phyloP scores from a whole-genome alignment of 2,113 vertebrate species.

The Dolichallabes microphthalmus region DNA sequence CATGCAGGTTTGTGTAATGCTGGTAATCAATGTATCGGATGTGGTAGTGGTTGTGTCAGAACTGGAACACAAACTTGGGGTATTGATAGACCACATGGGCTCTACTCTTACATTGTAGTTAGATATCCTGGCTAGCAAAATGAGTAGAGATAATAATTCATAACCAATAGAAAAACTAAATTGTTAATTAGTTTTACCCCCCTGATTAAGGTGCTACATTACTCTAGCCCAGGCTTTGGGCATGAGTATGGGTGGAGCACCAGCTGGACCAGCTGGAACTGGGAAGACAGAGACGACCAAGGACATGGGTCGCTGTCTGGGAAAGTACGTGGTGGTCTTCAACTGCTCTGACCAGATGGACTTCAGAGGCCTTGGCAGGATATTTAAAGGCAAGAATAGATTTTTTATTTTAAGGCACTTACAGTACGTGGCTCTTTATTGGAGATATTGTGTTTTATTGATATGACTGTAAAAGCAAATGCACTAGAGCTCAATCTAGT shows the following conservation, averaged over 20 bases:
- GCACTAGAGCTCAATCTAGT: neutral
- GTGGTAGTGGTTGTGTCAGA: neutral
- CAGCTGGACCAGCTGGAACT: slow-evolving; percentile 92
- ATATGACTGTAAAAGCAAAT: neutral
- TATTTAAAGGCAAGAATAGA: slow-evolving; percentile 84
- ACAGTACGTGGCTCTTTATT: neutral
- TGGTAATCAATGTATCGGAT: neutral
- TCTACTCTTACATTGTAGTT: neutral
- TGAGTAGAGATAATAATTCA: neutral
- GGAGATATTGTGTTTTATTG: neutral
- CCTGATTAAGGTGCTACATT: slow-evolving; percentile 87
- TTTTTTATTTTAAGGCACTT: neutral
- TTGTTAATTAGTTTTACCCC: neutral
- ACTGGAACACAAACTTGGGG: no score
- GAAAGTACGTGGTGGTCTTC: slow-evolving; percentile 96
- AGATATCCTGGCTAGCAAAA: neutral
- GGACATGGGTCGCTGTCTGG: slow-evolving; percentile 95
- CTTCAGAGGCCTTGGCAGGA: slow-evolving; percentile 93
- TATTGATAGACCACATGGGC: neutral
- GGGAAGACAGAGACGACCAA: slow-evolving; percentile 96
- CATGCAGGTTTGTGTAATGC: neutral
- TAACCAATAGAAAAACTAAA: neutral
- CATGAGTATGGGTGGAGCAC: slow-evolving; percentile 97
- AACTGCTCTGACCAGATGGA: slow-evolving; percentile 99
- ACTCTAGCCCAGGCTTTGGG: slow-evolving; percentile 92